phyloP scores from a whole-genome alignment of 1,140 invertebrate genomes.

The Aphelinus atriplicis region DNA sequence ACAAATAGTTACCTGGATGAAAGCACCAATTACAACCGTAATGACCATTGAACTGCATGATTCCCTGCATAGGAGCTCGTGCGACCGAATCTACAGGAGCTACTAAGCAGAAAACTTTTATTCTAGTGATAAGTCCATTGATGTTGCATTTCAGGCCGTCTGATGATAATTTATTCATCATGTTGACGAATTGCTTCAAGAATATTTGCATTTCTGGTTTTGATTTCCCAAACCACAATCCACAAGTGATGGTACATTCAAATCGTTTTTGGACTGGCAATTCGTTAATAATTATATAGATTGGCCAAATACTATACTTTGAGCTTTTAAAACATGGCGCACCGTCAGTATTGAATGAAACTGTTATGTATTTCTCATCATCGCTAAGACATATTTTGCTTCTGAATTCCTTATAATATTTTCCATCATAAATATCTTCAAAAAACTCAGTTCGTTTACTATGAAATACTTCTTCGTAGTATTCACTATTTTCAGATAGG shows the following conservation, averaged over 20 bases:
- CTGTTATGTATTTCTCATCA: conserved; percentile 27
- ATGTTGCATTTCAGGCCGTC: conserved; percentile 36
- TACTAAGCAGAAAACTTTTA: conserved; percentile 36
- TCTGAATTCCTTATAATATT: conserved; percentile 31
- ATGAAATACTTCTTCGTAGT: background rate
- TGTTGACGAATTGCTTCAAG: conserved; percentile 39
- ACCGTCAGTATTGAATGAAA: conserved; percentile 41
- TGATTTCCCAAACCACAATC: conserved; percentile 38
- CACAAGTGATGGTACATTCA: conserved; percentile 31
- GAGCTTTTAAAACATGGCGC: conserved; percentile 18
- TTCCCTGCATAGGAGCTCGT: background rate
- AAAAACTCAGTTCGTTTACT: background rate
- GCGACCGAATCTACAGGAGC: conserved; percentile 27
- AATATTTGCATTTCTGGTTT: conserved; percentile 42
- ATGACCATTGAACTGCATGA: background rate
- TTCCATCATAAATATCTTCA: conserved; percentile 5
- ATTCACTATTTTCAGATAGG: background rate
- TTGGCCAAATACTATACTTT: background rate
- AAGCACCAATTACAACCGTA: conserved; percentile 18
- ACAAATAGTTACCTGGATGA: background rate
- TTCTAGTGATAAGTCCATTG: background rate
- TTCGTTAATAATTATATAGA: conserved; percentile 20
- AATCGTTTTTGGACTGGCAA: conserved; percentile 34
- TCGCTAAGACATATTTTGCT: conserved; percentile 14
- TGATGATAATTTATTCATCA: conserved; percentile 37